Evolutionary conservation across 2,888 invertebrate species (phyloP), one percentile per base, ranked within the genome.

Genomic region (Ormyrus pomaceus): DNA sequence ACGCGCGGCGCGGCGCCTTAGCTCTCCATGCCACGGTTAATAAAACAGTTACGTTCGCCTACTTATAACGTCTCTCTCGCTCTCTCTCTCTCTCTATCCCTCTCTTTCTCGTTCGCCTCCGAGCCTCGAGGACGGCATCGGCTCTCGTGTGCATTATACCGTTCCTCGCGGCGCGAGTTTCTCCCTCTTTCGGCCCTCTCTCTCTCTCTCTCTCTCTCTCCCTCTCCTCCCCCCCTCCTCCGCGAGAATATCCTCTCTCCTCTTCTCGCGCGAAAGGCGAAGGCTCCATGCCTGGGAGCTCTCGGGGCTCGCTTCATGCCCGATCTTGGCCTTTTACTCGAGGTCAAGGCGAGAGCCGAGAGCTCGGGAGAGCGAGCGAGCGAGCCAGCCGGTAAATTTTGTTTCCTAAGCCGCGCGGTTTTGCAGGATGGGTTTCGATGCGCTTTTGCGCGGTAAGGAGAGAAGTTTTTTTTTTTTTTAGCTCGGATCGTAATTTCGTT

Each of bases 1-100:
- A 68, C 53, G 34, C 55, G 71, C 59, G 77, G 77, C 65, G 71
- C 82, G 82, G 72, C 84, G 84, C 83, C 84, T 85, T 84, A 84
- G 83, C 86, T 83, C 83, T 83, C 84, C 85, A 87, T 86, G 74
- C 70, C 82, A 88, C 88, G 88, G 87, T 88, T 88, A 87, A 89
- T 88, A 87, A 89, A 89, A 89, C 89, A 88, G 88, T 88, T 89
- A 88, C 83, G 86, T 87, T 88, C 86, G 87, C 87, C 88, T 88
- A 87, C 88, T 86, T 87, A 86, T 85, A 86, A 84, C 82, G 83
- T 85, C 85, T 82, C 75, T 77, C 81, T 55, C 73, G 69, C 62
- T 71, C 72, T 61, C 62, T 55, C 62, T 58, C 58, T 34, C 13
- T 58, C 64, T 51, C 71, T 19, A 11, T 77, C 64, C 11, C 19